A percentile compares a stretch with the other conserved stretches of the same genome.
Evolutionary conservation across 2,797 vertebrate genomes (phyloP).

Genomic region (Sebastes hubbsi): DNA sequence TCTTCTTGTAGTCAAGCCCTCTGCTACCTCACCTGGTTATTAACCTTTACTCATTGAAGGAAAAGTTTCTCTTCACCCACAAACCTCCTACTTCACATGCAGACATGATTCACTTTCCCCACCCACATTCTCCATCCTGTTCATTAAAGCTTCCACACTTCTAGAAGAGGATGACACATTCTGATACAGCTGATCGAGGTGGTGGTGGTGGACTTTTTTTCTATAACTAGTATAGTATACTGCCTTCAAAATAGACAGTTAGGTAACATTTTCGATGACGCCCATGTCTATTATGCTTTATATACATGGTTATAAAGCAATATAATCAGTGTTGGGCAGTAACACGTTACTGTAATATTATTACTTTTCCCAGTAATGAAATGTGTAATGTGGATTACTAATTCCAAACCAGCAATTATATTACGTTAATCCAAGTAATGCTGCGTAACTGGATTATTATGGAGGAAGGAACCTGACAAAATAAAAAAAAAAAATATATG

Average conservation of each 20-base stretch:
- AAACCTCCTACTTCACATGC: background rate
- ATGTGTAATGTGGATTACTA: no score
- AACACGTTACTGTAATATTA: no score
- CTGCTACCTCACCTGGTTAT: background rate
- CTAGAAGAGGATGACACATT: background rate
- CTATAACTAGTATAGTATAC: background rate
- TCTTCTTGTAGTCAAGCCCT: background rate
- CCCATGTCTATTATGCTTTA: background rate
- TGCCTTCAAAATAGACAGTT: background rate
- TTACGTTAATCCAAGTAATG: no score
- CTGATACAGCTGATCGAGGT: background rate
- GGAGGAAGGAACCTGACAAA: accelerated
- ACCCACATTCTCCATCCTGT: background rate
- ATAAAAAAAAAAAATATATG: no score
- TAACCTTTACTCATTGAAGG: conserved; percentile 9
- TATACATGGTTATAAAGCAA: background rate
- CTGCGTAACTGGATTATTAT: no score
- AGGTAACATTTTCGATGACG: background rate
- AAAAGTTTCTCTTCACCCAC: background rate
- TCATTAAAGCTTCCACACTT: background rate
- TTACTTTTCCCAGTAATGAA: no score
- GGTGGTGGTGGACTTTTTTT: background rate
- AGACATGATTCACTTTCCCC: background rate
- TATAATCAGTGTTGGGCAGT: background rate
- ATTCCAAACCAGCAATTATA: no score